phyloP scores from a whole-genome alignment of 2,888 invertebrate genomes.

The Sialis fuliginosa region DNA sequence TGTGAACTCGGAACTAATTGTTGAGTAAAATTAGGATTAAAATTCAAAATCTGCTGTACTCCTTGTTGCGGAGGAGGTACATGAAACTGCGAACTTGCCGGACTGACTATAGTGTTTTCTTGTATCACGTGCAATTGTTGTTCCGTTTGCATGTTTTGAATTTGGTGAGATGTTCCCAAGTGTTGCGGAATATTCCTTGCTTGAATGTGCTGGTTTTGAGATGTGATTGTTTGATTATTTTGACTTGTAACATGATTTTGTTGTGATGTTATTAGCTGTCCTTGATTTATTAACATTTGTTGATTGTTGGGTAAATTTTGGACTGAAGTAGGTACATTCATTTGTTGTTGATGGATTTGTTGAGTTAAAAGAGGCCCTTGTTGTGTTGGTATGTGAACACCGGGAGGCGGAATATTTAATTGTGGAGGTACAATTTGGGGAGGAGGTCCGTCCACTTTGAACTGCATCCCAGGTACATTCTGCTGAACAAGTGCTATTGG shows the following conservation, averaged over 20 bases:
- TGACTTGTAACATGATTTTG: not conserved
- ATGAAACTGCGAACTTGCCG: not conserved
- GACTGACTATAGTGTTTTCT: not conserved
- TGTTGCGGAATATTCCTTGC: not conserved
- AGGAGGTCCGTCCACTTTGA: slow-evolving; percentile 2
- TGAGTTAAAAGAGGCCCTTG: slow-evolving; percentile 4
- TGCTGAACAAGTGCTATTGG: not conserved
- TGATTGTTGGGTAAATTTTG: not conserved
- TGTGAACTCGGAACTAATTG: slow-evolving; percentile 2
- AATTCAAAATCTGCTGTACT: not conserved
- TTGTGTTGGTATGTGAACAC: slow-evolving; percentile 4
- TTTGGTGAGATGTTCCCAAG: not conserved
- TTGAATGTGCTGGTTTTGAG: not conserved
- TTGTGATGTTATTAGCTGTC: not conserved
- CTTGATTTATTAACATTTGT: not conserved
- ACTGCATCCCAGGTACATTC: not conserved
- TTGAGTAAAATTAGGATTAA: not conserved
- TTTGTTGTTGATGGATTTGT: not conserved
- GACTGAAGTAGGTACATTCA: not conserved
- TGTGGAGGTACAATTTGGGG: slow-evolving; percentile 1
- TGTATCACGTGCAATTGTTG: not conserved
- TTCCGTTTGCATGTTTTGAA: not conserved
- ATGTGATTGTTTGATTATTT: not conserved
- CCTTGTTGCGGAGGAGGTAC: not conserved
- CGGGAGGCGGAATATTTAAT: slow-evolving; percentile 5